These are phyloP conservation scores for Halcyon smyrnensis DNA, from an alignment of 2,797 vertebrate species.

Conservation along the genomic window DNA sequence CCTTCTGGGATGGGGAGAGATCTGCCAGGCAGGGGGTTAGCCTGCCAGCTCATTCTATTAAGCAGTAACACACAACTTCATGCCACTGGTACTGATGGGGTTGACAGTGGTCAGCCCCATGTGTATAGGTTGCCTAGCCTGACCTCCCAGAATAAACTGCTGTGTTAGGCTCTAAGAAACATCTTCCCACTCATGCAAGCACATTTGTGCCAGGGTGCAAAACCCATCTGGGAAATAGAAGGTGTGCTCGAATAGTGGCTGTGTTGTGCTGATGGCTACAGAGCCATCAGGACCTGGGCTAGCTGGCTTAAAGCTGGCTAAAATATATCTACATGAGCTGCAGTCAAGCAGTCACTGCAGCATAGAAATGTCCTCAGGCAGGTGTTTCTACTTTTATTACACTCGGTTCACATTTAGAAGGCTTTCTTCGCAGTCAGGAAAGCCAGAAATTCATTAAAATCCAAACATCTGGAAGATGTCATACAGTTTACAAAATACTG, in stretches of 20 bases:
- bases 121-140: not conserved
- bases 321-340: not conserved
- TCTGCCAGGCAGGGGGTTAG: not conserved
- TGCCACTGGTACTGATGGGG: not conserved
- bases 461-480: constrained; percentile 7
- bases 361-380: constrained; percentile 24
- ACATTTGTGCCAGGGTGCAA: not conserved
- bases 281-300: not conserved
- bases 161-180: not conserved
- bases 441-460: constrained; percentile 4
- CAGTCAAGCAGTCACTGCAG: constrained; percentile 13
- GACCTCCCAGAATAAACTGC: not conserved
- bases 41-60: not conserved
- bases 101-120: not conserved
- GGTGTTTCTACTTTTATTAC: constrained; percentile 17
- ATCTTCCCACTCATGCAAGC: not conserved
- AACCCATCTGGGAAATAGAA: not conserved
- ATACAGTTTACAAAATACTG: not conserved
- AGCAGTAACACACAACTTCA: not conserved
- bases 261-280: not conserved
- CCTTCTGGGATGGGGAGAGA: not conserved
- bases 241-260: not conserved
- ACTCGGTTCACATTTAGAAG: not conserved
- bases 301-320: not conserved
- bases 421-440: constrained; percentile 8